A percentile compares a stretch with the other conserved stretches of the same genome.
These are phyloP conservation scores for Morelia viridis DNA, from an alignment of 2,797 vertebrate genomes.

Conservation along the genomic window DNA sequence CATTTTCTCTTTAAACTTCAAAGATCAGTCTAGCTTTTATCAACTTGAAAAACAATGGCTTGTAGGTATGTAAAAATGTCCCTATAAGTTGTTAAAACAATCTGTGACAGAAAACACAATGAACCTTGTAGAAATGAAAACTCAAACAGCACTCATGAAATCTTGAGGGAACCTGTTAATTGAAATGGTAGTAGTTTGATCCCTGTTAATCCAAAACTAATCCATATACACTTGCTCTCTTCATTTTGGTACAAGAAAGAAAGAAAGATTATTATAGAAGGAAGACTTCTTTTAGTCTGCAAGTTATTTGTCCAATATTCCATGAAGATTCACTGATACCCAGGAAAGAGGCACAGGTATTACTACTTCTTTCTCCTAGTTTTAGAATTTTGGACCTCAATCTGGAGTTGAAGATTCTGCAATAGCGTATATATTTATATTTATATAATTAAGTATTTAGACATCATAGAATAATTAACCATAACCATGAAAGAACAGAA, in stretches of 20 bases:
- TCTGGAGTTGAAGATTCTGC: neutral
- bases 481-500: neutral
- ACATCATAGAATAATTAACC: neutral
- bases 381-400: neutral
- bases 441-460: neutral
- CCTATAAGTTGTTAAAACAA: neutral
- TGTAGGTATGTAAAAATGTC: too few species aligned
- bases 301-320: neutral
- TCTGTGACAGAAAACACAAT: neutral
- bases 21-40: neutral
- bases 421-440: neutral
- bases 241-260: slow-evolving; percentile 19
- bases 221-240: slow-evolving; percentile 41
- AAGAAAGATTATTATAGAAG: neutral
- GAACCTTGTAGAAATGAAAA: slow-evolving; percentile 14
- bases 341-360: neutral
- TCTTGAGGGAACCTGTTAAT: slow-evolving; percentile 26
- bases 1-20: neutral
- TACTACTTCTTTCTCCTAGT: neutral
- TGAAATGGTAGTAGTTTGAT: neutral
- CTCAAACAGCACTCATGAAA: slow-evolving; percentile 24
- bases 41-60: neutral
- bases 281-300: neutral
- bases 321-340: neutral
- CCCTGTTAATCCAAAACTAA: slow-evolving; percentile 12